Conservation (phyloP, 2,113 vertebrate species). For the Sitta europaea region DNA sequence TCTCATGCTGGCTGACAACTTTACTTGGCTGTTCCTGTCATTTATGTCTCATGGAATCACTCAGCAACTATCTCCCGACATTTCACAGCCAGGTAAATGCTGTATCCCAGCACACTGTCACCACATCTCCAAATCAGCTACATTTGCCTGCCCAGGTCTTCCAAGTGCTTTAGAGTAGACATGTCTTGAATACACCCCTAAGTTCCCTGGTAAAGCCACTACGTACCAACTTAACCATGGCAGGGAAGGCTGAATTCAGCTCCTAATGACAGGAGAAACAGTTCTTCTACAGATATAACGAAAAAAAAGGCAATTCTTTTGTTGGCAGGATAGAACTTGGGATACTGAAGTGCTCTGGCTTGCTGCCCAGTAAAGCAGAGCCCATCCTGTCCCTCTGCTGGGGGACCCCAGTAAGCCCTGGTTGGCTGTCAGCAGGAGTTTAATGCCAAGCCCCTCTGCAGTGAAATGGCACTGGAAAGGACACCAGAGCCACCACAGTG, state of each 20-base stretch:
- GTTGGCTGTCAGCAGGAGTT: neutral
- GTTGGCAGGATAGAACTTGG: neutral
- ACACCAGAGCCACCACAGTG: neutral
- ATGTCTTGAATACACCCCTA: neutral
- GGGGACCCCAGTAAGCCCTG: neutral
- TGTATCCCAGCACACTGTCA: neutral
- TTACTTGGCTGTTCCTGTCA: fast-evolving
- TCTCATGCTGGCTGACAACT: neutral
- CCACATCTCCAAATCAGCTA: neutral
- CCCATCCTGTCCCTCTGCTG: neutral
- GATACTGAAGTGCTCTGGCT: neutral
- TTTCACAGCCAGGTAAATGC: neutral
- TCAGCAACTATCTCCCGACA: neutral
- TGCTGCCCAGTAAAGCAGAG: neutral
- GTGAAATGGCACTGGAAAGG: neutral
- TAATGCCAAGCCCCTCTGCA: neutral
- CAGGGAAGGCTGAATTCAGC: neutral
- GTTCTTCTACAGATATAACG: no score
- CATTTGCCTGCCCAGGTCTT: neutral
- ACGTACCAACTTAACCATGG: neutral
- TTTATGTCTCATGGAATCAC: neutral
- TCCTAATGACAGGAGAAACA: neutral
- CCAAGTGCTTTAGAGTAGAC: neutral
- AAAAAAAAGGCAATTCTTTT: neutral
- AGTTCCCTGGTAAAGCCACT: neutral